Base-by-base conservation (phyloP, 1,140 invertebrate genomes). In the Rhopalosiphum padi region DNA sequence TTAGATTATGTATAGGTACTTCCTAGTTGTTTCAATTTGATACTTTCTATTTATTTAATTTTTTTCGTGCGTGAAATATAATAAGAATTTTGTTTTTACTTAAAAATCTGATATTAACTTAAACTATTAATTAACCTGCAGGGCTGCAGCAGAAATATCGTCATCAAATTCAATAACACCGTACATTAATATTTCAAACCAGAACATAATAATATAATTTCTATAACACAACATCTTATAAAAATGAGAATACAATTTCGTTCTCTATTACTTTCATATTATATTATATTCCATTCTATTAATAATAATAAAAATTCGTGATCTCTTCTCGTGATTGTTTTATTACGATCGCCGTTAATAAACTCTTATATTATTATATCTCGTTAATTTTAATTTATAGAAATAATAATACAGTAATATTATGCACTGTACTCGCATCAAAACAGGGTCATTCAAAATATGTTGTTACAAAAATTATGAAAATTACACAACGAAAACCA, bases 281-380 rank as follows among this genome's bases (percentile, higher is more conserved):
- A 60, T 60, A 77, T 85, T 85, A 85, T 41, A 41, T 43, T 30
- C 23, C n/a, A 37, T 85, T 85, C 23, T 41, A 85, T 85, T 85
- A 77, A 77, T 60, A 60, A 60, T 68, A 87, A 48, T 46, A 25
- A 46, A 48, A 87, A 48, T 87, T 87, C 85, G 85, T 87, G 85
- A 43, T 87, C 85, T 87, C 18, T 25, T 87, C 30, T 87, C 85
- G 85, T 87, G 85, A 87, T 85, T 85, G 43, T 87, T 21, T 87
- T 46, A 46, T 87, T 87, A 48, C 85, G 85, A 87, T 87, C 85
- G 23, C 43, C 43, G 85, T 30, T 30, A 87, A n/a, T 46, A 46
- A 77, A 77, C 60, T 77, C n/a, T 77, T 77, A 77, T 35, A 77
- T 18, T 25, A 60, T n/a, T 22, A 23, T 60, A 77, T 77, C 30